Percentiles rank a stretch among this genome's conserved stretches.
Conservation (phyloP, 2,113 vertebrate genomes). For the Caretta caretta region DNA sequence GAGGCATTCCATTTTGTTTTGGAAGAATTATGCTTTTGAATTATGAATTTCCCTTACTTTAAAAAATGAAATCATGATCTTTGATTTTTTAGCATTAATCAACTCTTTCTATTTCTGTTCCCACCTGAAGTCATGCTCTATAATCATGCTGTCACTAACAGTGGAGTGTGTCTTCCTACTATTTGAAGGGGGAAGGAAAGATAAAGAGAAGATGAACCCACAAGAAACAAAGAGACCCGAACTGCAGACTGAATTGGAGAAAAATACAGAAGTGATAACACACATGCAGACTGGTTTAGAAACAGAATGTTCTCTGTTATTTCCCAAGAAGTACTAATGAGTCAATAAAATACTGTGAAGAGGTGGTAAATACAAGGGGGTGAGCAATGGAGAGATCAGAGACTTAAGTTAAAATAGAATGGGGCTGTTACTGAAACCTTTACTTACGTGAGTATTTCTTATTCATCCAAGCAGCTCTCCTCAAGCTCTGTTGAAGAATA, state of each 20-base stretch:
- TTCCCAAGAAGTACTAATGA: not conserved
- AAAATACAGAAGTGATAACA: not conserved
- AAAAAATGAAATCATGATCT: not conserved
- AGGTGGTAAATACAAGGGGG: not conserved
- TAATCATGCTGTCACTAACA: not conserved
- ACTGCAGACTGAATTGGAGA: not conserved
- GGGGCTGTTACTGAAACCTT: slow-evolving; percentile 16
- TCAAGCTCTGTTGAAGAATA: not conserved
- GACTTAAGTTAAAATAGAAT: not conserved
- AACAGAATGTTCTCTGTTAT: not conserved
- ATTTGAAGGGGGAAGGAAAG: not conserved
- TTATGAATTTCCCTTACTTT: not conserved
- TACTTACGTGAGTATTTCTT: slow-evolving; percentile 50
- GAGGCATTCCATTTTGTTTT: not conserved
- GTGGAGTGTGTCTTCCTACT: not conserved
- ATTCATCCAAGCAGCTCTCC: not conserved
- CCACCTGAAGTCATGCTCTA: not conserved
- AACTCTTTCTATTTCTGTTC: not conserved
- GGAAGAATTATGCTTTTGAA: not conserved
- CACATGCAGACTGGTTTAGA: not conserved
- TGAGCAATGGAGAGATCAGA: not conserved
- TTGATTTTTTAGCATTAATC: not conserved
- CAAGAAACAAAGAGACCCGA: not conserved
- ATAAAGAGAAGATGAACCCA: not conserved
- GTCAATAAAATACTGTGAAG: not conserved